These are phyloP conservation scores for Sturmia bella DNA, from an alignment of 2,888 invertebrate species.

Conservation along the genomic window DNA sequence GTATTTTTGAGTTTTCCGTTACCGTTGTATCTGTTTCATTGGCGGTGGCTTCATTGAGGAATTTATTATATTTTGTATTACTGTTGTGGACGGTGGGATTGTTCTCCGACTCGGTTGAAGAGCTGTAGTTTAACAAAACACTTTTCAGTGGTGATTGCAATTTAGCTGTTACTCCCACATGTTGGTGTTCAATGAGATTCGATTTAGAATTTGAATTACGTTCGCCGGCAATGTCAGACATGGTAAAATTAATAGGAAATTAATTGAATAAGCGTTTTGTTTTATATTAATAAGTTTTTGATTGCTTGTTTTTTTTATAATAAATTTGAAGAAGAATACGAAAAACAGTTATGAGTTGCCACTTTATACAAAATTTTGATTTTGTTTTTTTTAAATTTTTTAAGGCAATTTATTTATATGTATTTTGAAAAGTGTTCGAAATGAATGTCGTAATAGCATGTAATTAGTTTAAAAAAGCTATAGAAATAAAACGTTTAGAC, in stretches of 20 bases:
- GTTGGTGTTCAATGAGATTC: conserved; percentile 77
- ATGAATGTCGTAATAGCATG: too few relatives aligned
- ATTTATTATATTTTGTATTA: conserved; percentile 74
- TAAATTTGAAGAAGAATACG: too few relatives aligned
- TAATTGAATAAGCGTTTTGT: neutral
- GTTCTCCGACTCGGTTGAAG: conserved; percentile 77
- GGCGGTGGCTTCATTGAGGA: conserved; percentile 70
- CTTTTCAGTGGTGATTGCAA: conserved; percentile 77
- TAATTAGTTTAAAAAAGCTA: too few relatives aligned
- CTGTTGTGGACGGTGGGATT: conserved; percentile 59
- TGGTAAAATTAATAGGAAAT: conserved; percentile 42
- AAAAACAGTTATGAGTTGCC: too few relatives aligned
- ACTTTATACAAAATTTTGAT: too few relatives aligned
- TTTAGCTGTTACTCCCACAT: conserved; percentile 80
- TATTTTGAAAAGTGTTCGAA: too few relatives aligned
- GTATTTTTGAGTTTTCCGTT: conserved; percentile 71
- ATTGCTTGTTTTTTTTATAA: neutral
- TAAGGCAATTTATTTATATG: too few relatives aligned
- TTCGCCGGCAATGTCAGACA: conserved; percentile 76
- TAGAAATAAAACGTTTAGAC: too few relatives aligned
- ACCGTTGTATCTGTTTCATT: conserved; percentile 66
- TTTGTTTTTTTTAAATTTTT: too few relatives aligned
- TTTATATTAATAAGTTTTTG: too few relatives aligned
- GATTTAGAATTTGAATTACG: conserved; percentile 75
- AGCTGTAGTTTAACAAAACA: conserved; percentile 74